Conservation (phyloP, 2,113 vertebrate genomes). For the Chamaetylas fuelleborni region DNA sequence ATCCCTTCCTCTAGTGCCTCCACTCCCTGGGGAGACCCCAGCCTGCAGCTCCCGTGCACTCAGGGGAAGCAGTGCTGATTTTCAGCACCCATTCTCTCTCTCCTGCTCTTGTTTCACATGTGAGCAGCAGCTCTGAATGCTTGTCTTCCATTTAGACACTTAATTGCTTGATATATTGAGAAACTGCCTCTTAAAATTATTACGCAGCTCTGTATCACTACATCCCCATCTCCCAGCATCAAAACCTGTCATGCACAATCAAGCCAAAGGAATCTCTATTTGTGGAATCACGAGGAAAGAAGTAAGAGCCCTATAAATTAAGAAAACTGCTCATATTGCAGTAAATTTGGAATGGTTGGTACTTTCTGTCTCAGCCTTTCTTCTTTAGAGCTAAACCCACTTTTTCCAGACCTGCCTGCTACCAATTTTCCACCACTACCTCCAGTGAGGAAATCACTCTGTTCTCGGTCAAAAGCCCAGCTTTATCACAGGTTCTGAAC, state of each 20-base stretch:
- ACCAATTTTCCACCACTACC: background rate
- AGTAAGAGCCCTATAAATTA: background rate
- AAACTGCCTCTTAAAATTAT: background rate
- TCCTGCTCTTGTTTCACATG: background rate
- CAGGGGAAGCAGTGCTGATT: background rate
- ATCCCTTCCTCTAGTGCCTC: background rate
- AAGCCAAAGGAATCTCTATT: background rate
- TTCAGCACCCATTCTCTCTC: background rate
- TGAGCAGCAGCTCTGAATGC: background rate
- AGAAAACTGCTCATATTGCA: background rate
- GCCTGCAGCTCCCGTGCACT: accelerated
- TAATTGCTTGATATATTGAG: slow-evolving; percentile 29
- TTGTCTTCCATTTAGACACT: background rate
- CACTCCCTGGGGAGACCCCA: background rate
- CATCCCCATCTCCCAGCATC: background rate
- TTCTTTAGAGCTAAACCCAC: background rate
- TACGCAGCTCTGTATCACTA: background rate
- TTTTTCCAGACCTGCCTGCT: background rate
- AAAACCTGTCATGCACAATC: background rate
- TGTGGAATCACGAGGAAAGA: background rate
- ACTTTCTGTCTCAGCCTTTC: background rate
- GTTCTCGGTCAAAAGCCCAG: background rate
- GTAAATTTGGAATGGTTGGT: background rate
- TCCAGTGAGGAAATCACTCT: background rate
- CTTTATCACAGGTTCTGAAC: background rate